Conservation (phyloP, 2,888 invertebrate species). For the Amphipyra tragopoginis region DNA sequence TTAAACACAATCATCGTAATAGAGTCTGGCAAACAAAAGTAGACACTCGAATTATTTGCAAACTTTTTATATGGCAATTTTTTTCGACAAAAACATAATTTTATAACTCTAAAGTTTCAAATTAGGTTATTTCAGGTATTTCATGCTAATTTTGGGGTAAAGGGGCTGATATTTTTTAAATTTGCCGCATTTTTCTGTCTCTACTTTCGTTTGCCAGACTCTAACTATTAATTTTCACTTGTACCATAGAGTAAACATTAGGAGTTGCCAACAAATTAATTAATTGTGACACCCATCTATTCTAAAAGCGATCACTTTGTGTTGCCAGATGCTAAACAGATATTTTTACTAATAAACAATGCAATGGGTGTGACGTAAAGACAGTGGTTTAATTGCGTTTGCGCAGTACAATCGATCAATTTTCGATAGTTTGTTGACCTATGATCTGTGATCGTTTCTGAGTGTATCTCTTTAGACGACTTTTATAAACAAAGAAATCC, state of each 20-base stretch:
- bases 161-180: no score
- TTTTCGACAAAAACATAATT: no score
- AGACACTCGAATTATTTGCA: no score
- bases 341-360: constrained; percentile 22
- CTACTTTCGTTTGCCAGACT: no score
- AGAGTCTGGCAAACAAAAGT: no score
- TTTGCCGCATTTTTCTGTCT: no score
- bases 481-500: constrained; percentile 12
- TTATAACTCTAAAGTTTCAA: no score
- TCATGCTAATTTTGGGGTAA: no score
- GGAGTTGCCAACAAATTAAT: constrained; percentile 31
- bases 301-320: constrained; percentile 6
- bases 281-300: constrained; percentile 15
- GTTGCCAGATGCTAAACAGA: constrained; percentile 3
- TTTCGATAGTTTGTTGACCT: constrained; percentile 35
- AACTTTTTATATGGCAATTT: no score
- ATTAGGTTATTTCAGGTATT: no score
- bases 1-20: no score
- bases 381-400: constrained; percentile 32
- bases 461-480: constrained; percentile 1
- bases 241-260: constrained; percentile 17
- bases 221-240: constrained; percentile 11
- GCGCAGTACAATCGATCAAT: constrained; percentile 18
- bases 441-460: constrained; percentile 6
- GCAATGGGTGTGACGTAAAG: constrained; percentile 17